phyloP scores from a whole-genome alignment of 2,888 invertebrate species.

The Branchellion lobata region DNA sequence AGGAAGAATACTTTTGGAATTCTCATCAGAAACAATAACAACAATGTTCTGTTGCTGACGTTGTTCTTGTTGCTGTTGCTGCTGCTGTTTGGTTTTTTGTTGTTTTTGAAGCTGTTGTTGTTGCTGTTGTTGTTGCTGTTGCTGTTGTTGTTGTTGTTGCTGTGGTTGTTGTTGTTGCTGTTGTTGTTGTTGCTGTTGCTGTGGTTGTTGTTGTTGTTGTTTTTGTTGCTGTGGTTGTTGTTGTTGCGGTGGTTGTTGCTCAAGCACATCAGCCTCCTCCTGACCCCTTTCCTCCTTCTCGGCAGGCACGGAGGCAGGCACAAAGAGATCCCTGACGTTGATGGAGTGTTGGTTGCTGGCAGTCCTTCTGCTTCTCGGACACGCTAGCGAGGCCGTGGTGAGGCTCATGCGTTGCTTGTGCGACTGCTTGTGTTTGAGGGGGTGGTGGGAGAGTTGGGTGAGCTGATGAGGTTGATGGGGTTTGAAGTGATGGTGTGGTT shows the following conservation, averaged over 20 bases:
- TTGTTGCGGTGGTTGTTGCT: too few species aligned
- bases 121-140: neutral
- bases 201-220: too few species aligned
- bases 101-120: neutral
- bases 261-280: too few species aligned
- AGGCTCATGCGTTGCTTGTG: conserved; percentile 55
- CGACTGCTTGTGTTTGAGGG: conserved; percentile 55
- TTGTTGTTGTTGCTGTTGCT: too few species aligned
- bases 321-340: conserved; percentile 42
- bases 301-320: neutral
- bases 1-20: neutral
- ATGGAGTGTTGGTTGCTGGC: conserved; percentile 36
- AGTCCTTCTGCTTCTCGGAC: conserved; percentile 43
- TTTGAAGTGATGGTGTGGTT: neutral
- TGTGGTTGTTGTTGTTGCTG: too few species aligned
- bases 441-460: conserved; percentile 35
- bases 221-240: neutral
- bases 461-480: conserved; percentile 4
- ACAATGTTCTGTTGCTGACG: neutral
- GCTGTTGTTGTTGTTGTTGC: neutral
- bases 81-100: neutral
- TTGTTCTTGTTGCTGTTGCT: neutral
- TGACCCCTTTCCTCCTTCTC: too few species aligned
- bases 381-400: conserved; percentile 54
- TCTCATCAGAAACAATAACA: neutral